phyloP scores from a whole-genome alignment of 2,113 vertebrate genomes.

The Trogon melanurus region DNA sequence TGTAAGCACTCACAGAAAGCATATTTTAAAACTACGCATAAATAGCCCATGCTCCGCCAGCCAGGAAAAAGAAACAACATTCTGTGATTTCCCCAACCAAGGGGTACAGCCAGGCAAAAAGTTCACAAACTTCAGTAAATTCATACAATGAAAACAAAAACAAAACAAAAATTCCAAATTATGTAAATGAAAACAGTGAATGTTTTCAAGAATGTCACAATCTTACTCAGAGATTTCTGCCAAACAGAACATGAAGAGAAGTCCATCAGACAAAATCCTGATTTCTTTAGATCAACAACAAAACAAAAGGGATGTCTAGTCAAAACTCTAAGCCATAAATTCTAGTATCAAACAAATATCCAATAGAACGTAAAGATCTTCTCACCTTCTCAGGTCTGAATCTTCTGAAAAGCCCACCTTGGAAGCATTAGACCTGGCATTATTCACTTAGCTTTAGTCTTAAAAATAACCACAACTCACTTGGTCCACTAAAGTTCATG shows the following conservation, averaged over 20 bases:
- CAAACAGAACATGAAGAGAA: slow-evolving; percentile 24
- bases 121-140: slow-evolving; percentile 48
- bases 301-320: neutral
- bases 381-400: slow-evolving; percentile 54
- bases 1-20: slow-evolving; percentile 23
- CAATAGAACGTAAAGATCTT: slow-evolving; percentile 32
- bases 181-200: slow-evolving; percentile 46
- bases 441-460: slow-evolving; percentile 28
- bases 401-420: slow-evolving; percentile 46
- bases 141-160: slow-evolving; percentile 47
- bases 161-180: slow-evolving; percentile 39
- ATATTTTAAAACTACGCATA: slow-evolving; percentile 32
- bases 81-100: slow-evolving; percentile 35
- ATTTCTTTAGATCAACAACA: neutral
- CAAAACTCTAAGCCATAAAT: neutral
- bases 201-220: slow-evolving; percentile 41
- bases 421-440: slow-evolving; percentile 28
- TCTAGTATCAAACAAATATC: neutral
- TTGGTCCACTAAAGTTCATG: slow-evolving; percentile 36
- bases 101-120: slow-evolving; percentile 15
- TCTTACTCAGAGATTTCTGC: slow-evolving; percentile 9
- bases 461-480: neutral
- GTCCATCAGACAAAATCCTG: neutral
- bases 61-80: slow-evolving; percentile 33
- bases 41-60: slow-evolving; percentile 21